Percentiles rank a stretch among this genome's conserved stretches.
Evolutionary conservation across 2,113 vertebrate species (phyloP).

Genomic region (Ammospiza nelsoni): DNA sequence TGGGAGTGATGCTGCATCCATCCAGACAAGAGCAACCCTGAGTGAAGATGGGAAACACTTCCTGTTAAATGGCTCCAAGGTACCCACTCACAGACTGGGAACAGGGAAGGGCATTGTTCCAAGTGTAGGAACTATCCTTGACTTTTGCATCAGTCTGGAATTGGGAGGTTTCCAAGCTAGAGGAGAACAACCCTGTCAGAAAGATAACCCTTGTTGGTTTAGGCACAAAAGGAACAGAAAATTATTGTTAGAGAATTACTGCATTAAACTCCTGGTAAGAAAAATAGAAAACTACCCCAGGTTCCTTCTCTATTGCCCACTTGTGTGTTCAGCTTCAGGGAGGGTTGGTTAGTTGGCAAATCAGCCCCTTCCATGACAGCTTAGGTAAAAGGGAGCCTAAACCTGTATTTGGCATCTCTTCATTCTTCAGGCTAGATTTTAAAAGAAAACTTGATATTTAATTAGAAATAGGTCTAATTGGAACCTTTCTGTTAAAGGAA

Average conservation of each 20-base stretch:
- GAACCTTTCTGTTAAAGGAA: background rate
- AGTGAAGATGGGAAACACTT: conserved; percentile 88
- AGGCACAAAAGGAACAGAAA: background rate
- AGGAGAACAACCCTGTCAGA: accelerated
- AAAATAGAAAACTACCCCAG: background rate
- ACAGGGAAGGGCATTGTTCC: background rate
- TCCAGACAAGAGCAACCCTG: conserved; percentile 84
- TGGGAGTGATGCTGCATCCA: conserved; percentile 95
- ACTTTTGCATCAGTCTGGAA: background rate
- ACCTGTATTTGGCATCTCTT: background rate
- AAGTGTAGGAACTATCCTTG: background rate
- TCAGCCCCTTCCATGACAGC: background rate
- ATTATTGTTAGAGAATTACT: background rate
- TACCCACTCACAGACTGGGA: conserved; percentile 33
- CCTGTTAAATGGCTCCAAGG: conserved; percentile 91
- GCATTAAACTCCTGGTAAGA: background rate
- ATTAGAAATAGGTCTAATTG: background rate
- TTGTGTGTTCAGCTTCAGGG: background rate
- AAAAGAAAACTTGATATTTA: background rate
- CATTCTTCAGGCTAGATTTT: background rate
- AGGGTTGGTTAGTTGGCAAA: background rate
- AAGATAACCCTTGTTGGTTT: background rate
- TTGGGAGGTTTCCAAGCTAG: background rate
- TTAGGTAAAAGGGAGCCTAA: background rate
- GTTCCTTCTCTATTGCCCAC: background rate